Evolutionary conservation across 2,888 invertebrate genomes (phyloP), one percentile per base, ranked within the genome.

Genomic region (Minunthozetes semirufus): DNA sequence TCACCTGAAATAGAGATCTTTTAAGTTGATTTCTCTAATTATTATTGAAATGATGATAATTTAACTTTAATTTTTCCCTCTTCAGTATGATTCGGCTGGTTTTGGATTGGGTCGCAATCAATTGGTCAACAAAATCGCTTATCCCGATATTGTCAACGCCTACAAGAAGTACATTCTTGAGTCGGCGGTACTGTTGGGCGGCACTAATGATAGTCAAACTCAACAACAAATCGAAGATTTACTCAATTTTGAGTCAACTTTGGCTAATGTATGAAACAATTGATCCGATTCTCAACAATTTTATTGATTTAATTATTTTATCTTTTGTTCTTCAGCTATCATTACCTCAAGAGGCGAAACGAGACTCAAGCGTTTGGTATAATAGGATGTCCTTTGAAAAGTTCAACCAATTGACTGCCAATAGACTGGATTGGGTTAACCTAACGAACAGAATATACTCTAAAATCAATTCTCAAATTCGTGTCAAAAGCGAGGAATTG

Each of bases 381-480:
- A 82, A 83, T 76, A 78, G 80, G 25, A 81, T 81, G 80, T 80
- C 81, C 6, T 75, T 83, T 63, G 76, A 78, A 17, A 79, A 80
- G 48, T 77, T 83, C 19, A 82, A 82, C 75, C 78, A 80, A 19
- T 81, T 81, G 80, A 80, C 80, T 4, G 74, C 82, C 61, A 76
- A 78, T 15, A 79, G 80, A 53, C 77, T 82, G 13, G 73, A 68
- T 66, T 68, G 73, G 73, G 22, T 59, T 38, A 46, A 46, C 66
- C 15, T 68, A 8, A 73, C 63, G 15, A 50, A 66, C 29, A 50
- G 27, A 19, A 38, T 73, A n/a, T 68, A 66, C 42, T 27, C 25
- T 27, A 86, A 53, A 87, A 89, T 22, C 87, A 92, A 15, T 87
- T 91, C 82, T 81, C 85, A 19, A 85, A 87, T 79, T 88, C 88